Conservation (phyloP, 2,888 invertebrate species). For the Nematopogon swammerdamellus region DNA sequence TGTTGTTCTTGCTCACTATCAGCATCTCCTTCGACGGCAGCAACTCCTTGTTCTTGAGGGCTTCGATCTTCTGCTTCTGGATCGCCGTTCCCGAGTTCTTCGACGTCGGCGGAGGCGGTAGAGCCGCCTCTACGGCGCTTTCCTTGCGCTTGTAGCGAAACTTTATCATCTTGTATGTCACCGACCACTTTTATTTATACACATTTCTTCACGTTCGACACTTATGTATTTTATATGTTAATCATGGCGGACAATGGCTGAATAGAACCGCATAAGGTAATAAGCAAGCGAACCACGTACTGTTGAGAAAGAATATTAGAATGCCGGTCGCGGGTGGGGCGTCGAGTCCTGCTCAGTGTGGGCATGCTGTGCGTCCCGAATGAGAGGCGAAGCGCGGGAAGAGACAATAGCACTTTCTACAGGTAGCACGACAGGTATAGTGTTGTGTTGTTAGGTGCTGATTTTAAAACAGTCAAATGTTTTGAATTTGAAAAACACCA, state of each 20-base stretch:
- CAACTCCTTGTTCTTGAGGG: constrained; percentile 37
- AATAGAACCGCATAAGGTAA: constrained; percentile 29
- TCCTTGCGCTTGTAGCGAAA: constrained; percentile 66
- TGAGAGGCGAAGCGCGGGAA: neutral
- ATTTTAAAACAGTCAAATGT: too few relatives aligned
- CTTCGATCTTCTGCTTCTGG: constrained; percentile 49
- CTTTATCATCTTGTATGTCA: constrained; percentile 61
- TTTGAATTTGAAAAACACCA: too few relatives aligned
- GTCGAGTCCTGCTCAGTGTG: neutral
- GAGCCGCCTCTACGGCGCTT: constrained; percentile 23
- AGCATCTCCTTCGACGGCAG: constrained; percentile 46
- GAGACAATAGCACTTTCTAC: neutral
- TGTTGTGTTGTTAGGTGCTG: too few relatives aligned
- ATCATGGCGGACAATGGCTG: neutral
- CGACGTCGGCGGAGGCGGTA: constrained; percentile 11
- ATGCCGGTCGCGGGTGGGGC: constrained; percentile 23
- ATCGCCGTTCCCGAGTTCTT: constrained; percentile 31
- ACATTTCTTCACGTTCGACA: neutral
- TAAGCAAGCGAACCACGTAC: constrained; percentile 45
- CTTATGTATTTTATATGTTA: neutral
- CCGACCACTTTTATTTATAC: constrained; percentile 5
- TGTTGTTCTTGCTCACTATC: constrained; percentile 41
- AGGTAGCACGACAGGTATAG: too few relatives aligned
- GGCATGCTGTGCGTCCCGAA: too few relatives aligned
- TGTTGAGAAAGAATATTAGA: constrained; percentile 31